These are phyloP conservation scores for Synergus umbraculus DNA, from an alignment of 2,888 invertebrate genomes.

Conservation along the genomic window DNA sequence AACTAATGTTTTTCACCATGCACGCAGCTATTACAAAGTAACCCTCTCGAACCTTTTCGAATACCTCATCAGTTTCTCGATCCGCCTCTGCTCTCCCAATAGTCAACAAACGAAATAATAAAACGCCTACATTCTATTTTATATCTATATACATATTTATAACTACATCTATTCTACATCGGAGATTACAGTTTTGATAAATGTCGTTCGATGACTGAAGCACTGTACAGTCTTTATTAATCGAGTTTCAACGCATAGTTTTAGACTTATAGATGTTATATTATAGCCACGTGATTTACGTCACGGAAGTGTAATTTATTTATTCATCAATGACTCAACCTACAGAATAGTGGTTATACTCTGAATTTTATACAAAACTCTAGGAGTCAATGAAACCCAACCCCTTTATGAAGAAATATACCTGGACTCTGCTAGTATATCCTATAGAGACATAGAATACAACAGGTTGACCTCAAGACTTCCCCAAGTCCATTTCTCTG, in stretches of 20 bases:
- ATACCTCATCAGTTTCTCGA: no score
- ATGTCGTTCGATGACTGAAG: slow-evolving; percentile 1
- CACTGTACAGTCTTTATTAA: neutral
- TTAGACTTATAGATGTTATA: slow-evolving; percentile 12
- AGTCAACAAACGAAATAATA: no score
- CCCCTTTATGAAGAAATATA: slow-evolving; percentile 16
- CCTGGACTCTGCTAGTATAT: slow-evolving; percentile 1
- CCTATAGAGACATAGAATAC: neutral
- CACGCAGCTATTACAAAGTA: no score
- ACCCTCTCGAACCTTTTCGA: no score
- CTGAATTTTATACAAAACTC: slow-evolving; percentile 4
- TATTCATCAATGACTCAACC: slow-evolving; percentile 4
- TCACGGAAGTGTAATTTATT: slow-evolving; percentile 19
- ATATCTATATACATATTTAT: no score
- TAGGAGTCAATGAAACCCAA: slow-evolving; percentile 33
- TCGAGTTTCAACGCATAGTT: neutral
- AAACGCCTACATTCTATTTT: no score
- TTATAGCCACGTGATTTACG: slow-evolving; percentile 5
- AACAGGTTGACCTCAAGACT: slow-evolving; percentile 32
- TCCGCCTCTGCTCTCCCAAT: no score
- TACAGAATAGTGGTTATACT: neutral
- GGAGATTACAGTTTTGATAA: neutral
- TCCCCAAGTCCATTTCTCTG: neutral
- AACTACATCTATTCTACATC: neutral
- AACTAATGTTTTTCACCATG: no score